A percentile compares a stretch with the other conserved stretches of the same genome.
Evolutionary conservation across 2,797 vertebrate species (phyloP).

Genomic region (Chaetodon trifasciatus): DNA sequence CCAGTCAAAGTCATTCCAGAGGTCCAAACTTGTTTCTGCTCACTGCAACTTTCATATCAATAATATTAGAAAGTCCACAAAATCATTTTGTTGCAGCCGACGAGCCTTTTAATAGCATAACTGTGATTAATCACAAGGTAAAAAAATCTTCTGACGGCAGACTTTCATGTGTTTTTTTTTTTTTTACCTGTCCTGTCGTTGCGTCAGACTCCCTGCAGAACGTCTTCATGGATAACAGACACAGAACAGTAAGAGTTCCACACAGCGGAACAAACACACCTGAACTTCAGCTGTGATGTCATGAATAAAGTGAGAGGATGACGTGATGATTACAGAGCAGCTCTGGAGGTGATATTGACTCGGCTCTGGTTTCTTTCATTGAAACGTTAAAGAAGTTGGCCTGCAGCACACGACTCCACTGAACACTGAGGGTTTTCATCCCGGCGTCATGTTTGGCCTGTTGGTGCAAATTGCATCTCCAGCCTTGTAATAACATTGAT

Average conservation of each 20-base stretch:
- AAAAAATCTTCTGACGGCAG: background rate
- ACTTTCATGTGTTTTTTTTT: background rate
- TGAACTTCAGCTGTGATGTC: background rate
- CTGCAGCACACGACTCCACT: slow-evolving; percentile 26
- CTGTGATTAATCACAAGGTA: no score
- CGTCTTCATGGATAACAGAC: background rate
- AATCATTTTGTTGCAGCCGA: background rate
- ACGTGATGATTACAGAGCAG: background rate
- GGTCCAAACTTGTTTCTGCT: background rate
- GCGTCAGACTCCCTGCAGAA: background rate
- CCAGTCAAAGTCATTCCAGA: background rate
- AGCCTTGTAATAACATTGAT: slow-evolving; percentile 71
- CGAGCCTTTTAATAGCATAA: background rate
- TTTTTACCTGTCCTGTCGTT: no score
- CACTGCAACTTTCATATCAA: background rate
- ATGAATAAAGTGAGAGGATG: background rate
- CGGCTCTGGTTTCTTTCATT: slow-evolving; percentile 4
- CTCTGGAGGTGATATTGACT: slow-evolving; percentile 29
- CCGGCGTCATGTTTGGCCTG: slow-evolving; percentile 56
- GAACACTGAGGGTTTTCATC: slow-evolving; percentile 44
- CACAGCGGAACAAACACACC: background rate
- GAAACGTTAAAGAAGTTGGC: slow-evolving; percentile 36
- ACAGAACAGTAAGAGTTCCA: background rate
- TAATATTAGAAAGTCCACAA: background rate
- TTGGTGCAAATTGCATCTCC: slow-evolving; percentile 55